phyloP scores from a whole-genome alignment of 2,113 vertebrate species.

The Eolophus roseicapilla region DNA sequence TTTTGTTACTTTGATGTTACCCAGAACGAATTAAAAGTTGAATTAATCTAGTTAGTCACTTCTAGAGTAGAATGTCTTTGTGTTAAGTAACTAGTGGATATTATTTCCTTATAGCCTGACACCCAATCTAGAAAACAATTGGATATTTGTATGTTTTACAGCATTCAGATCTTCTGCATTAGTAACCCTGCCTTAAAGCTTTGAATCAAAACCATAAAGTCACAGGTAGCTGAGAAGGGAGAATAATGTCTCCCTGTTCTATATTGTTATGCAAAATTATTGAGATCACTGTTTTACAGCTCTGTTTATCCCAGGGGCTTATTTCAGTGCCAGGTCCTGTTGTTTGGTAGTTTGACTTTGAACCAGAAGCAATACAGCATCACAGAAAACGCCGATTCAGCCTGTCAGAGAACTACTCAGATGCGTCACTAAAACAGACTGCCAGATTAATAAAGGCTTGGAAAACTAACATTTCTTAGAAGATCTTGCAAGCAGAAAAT shows the following conservation, averaged over 20 bases:
- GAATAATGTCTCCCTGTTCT: not conserved
- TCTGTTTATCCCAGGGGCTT: not conserved
- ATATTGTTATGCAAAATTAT: not conserved
- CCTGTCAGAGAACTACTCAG: not conserved
- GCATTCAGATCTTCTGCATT: not conserved
- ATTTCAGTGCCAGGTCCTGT: not conserved
- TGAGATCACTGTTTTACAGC: not conserved
- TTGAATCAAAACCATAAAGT: not conserved
- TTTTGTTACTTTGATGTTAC: conserved; percentile 54
- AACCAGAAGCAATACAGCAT: not conserved
- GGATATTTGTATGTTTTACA: not conserved
- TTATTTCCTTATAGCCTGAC: not conserved
- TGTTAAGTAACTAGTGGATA: not conserved
- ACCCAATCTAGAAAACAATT: not conserved
- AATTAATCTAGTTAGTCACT: conserved; percentile 12
- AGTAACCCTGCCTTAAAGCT: not conserved
- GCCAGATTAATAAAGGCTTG: not conserved
- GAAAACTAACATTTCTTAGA: not conserved
- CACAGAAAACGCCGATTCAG: not conserved
- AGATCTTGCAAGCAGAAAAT: not conserved
- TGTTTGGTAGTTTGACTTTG: not conserved
- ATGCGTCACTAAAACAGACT: not conserved
- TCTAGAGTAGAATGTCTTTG: not conserved
- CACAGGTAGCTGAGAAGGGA: not conserved
- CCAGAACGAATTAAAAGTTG: conserved; percentile 44